Evolutionary conservation across 2,113 vertebrate genomes (phyloP).

Genomic region (Oreamnos americanus): DNA sequence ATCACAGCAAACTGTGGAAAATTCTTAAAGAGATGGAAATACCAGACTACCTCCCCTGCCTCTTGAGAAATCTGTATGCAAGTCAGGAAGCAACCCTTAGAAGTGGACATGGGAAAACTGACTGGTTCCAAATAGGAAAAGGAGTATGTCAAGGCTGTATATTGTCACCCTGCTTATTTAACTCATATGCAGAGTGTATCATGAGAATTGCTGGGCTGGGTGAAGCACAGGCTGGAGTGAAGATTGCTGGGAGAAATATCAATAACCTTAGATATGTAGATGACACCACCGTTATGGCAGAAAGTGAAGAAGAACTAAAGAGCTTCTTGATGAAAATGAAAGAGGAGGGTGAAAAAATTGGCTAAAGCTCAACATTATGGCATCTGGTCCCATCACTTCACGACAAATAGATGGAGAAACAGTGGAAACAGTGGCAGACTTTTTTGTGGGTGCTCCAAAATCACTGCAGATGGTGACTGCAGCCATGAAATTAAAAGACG

Average conservation of each 20-base stretch:
- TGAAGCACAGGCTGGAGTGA: background rate
- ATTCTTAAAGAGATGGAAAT: background rate
- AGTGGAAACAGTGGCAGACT: background rate
- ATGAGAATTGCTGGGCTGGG: background rate
- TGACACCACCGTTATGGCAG: background rate
- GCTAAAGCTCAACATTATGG: background rate
- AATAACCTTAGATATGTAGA: background rate
- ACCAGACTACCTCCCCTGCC: background rate
- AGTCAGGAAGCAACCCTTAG: background rate
- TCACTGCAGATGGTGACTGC: background rate
- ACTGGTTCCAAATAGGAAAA: background rate
- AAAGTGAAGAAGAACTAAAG: background rate
- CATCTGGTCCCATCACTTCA: background rate
- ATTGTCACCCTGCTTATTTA: background rate
- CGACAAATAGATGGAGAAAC: background rate
- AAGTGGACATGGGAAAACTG: background rate
- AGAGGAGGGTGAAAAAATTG: background rate
- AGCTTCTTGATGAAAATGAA: background rate
- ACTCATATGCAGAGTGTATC: background rate
- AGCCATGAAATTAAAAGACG: background rate
- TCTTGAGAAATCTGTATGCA: background rate
- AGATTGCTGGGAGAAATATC: background rate
- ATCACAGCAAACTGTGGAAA: background rate
- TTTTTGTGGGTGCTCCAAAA: background rate
- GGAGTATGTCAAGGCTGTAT: background rate